Evolutionary conservation across 1,140 invertebrate genomes (phyloP).

Genomic region (Gryon sp.): DNA sequence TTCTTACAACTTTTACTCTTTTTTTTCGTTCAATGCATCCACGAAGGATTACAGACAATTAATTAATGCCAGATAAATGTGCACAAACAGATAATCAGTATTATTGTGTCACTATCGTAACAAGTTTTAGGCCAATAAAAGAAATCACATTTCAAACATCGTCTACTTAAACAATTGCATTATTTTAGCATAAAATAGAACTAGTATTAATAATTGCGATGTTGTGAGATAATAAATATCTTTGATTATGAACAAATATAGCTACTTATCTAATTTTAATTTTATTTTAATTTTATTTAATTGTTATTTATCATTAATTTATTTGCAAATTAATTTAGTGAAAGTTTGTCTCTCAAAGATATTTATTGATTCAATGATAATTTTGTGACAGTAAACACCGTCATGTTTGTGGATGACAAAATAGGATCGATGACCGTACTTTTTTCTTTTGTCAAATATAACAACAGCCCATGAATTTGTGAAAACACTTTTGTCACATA

Average conservation of each 20-base stretch:
- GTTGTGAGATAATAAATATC: slow-evolving; percentile 17
- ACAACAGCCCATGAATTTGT: slow-evolving; percentile 29
- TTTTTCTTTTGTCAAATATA: slow-evolving; percentile 60
- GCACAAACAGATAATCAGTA: too few species aligned
- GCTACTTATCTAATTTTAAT: too few species aligned
- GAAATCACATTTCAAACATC: slow-evolving; percentile 26
- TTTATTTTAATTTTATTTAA: slow-evolving; percentile 7
- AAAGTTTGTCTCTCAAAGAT: slow-evolving; percentile 66
- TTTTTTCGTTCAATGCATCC: too few species aligned
- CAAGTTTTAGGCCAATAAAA: slow-evolving; percentile 39
- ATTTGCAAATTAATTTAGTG: neutral
- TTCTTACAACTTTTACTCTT: too few species aligned
- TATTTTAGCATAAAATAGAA: slow-evolving; percentile 39
- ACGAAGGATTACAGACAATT: too few species aligned
- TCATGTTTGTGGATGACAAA: slow-evolving; percentile 67
- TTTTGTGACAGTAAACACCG: neutral
- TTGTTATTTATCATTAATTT: neutral
- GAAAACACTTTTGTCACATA: slow-evolving; percentile 36
- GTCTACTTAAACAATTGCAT: slow-evolving; percentile 28
- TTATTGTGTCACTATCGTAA: slow-evolving; percentile 18
- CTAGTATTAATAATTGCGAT: slow-evolving; percentile 51
- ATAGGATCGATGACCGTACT: slow-evolving; percentile 76
- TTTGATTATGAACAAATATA: slow-evolving; percentile 4
- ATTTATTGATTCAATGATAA: slow-evolving; percentile 75
- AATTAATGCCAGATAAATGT: too few species aligned